A percentile compares a stretch with the other conserved stretches of the same genome.
Conservation (phyloP, 2,888 invertebrate species). For the Clistopyga incitator region DNA sequence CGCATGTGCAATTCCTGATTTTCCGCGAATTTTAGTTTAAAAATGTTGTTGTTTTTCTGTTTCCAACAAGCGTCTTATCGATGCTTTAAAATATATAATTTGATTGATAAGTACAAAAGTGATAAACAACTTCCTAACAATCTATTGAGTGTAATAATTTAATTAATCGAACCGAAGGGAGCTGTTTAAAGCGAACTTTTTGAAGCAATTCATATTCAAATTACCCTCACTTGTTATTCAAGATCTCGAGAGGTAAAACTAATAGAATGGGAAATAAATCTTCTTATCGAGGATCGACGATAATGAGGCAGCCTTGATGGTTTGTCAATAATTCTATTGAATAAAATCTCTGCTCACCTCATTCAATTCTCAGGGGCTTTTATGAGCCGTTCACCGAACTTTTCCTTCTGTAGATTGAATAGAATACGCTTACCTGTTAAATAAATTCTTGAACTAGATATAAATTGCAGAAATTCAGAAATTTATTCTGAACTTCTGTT, state of each 20-base stretch:
- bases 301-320: slow-evolving; percentile 6
- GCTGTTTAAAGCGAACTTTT: not conserved
- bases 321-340: slow-evolving; percentile 5
- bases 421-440: not conserved
- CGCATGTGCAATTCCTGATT: no score
- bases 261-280: not conserved
- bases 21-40: no score
- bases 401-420: not conserved
- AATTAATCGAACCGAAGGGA: not conserved
- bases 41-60: no score
- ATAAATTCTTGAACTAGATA: not conserved
- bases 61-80: no score
- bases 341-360: not conserved
- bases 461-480: no score
- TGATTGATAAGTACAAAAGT: no score
- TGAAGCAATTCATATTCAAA: not conserved
- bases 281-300: slow-evolving; percentile 16
- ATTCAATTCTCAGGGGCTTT: not conserved
- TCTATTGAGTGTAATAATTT: no score
- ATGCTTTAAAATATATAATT: no score
- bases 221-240: not conserved
- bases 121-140: no score
- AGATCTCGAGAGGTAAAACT: not conserved
- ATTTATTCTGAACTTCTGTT: no score
- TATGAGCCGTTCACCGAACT: not conserved